phyloP scores from a whole-genome alignment of 2,888 invertebrate genomes.

The Dinocampus coccinellae region DNA sequence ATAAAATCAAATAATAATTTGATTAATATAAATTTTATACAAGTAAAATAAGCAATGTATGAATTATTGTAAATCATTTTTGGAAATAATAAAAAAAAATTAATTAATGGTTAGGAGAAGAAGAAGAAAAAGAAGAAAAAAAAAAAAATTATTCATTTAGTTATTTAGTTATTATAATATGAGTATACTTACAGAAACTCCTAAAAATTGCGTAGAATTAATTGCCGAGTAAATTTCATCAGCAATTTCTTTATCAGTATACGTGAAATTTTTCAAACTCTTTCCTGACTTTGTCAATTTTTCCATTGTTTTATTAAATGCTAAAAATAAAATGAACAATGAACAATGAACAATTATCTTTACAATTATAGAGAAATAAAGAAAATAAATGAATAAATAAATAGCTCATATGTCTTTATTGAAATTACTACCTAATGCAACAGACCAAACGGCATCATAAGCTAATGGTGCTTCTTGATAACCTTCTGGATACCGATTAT shows the following conservation, averaged over 20 bases:
- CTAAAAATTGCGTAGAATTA: slow-evolving; percentile 97
- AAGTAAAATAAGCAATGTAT: too few relatives aligned
- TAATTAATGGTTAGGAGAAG: neutral
- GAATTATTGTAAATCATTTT: too few relatives aligned
- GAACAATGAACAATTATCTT: neutral
- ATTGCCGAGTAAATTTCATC: slow-evolving; percentile 97
- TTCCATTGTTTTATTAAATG: slow-evolving; percentile 97
- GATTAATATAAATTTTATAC: too few relatives aligned
- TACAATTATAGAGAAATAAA: slow-evolving; percentile 33
- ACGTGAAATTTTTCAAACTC: slow-evolving; percentile 94
- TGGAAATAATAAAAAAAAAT: too few relatives aligned
- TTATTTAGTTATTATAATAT: too few relatives aligned
- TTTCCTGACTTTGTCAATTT: slow-evolving; percentile 84
- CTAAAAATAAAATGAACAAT: slow-evolving; percentile 72
- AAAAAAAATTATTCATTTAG: too few relatives aligned
- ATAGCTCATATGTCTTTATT: neutral
- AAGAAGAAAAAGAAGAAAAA: too few relatives aligned
- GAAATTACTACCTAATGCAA: slow-evolving; percentile 89
- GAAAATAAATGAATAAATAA: too few relatives aligned
- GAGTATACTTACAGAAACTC: slow-evolving; percentile 88
- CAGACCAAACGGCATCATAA: slow-evolving; percentile 99
- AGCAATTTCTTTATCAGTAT: slow-evolving; percentile 94
- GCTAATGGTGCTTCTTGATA: slow-evolving; percentile 98
- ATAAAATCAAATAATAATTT: too few relatives aligned
- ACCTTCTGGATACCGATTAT: slow-evolving; percentile 90